These are phyloP conservation scores for Halichoerus grypus DNA, from an alignment of 2,113 vertebrate species.

Conservation along the genomic window DNA sequence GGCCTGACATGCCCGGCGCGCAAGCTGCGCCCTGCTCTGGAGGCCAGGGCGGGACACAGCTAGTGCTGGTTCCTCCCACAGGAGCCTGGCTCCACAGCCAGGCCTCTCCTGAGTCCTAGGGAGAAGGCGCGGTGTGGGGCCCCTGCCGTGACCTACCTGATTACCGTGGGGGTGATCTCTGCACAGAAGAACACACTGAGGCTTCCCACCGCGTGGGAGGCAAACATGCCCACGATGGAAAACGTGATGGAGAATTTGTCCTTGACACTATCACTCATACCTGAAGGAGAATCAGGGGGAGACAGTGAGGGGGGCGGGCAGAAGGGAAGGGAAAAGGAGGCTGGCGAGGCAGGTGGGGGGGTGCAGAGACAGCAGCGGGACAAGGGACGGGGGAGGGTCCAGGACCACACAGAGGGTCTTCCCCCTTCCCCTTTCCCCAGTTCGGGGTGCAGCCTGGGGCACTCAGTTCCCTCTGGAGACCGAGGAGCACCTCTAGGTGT, in stretches of 20 bases:
- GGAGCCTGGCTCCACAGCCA: background rate
- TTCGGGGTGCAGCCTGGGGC: background rate
- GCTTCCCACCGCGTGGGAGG: constrained; percentile 96
- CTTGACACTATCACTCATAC: constrained; percentile 95
- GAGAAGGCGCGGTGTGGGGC: fast-evolving
- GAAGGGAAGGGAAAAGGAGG: background rate
- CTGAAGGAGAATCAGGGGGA: constrained; percentile 81
- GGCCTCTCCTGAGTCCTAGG: background rate
- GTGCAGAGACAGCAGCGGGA: background rate
- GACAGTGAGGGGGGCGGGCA: background rate
- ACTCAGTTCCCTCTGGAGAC: background rate
- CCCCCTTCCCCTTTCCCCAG: background rate
- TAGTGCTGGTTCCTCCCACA: background rate
- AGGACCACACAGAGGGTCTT: background rate
- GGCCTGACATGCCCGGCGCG: background rate
- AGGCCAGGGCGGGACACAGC: background rate
- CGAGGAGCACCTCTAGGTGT: background rate
- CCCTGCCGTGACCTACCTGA: constrained; percentile 90
- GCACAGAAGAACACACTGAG: constrained; percentile 99
- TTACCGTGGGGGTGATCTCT: constrained; percentile 98
- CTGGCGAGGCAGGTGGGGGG: background rate
- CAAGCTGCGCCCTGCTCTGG: background rate
- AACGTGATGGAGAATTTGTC: constrained; percentile 96
- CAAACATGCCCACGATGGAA: constrained; percentile 99
- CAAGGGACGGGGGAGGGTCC: background rate